A percentile compares a stretch with the other conserved stretches of the same genome.
These are phyloP conservation scores for Caenorhabditis latens DNA, from an alignment of 1,140 invertebrate species.

Conservation along the genomic window DNA sequence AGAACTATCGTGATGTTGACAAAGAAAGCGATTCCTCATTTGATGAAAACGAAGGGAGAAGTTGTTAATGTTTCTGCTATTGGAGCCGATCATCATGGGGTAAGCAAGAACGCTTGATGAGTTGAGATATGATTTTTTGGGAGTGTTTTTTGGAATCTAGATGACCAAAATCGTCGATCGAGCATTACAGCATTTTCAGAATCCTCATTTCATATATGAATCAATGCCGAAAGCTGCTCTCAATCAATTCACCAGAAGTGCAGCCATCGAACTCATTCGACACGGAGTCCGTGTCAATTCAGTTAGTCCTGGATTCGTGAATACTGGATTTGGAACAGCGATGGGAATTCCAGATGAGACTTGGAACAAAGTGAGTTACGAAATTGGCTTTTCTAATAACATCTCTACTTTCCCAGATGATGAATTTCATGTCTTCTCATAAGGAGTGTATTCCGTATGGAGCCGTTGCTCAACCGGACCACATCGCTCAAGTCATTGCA, in stretches of 20 bases:
- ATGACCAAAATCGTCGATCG: too few relatives aligned
- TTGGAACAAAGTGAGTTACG: neutral
- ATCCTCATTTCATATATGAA: slow-evolving; percentile 8
- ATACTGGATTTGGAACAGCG: neutral
- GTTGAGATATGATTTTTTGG: too few relatives aligned
- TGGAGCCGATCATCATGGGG: slow-evolving; percentile 10
- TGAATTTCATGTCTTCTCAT: neutral
- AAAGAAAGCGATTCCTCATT: slow-evolving; percentile 31
- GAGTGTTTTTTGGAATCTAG: too few relatives aligned
- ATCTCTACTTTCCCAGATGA: neutral
- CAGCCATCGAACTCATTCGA: neutral
- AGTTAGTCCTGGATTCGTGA: neutral
- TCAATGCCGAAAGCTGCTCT: slow-evolving; percentile 53
- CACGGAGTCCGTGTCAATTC: slow-evolving; percentile 46
- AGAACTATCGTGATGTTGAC: slow-evolving; percentile 4
- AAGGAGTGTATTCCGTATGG: neutral
- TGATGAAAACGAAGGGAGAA: slow-evolving; percentile 54
- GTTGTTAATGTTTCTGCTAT: slow-evolving; percentile 34
- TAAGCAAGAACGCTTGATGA: neutral
- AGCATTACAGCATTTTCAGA: neutral
- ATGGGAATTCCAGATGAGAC: neutral
- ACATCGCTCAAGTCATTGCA: slow-evolving; percentile 8
- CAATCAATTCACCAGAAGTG: slow-evolving; percentile 43
- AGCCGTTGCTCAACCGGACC: neutral
- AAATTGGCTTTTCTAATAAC: neutral